Conservation (phyloP, 2,797 vertebrate species). For the Silurus lanzhouensis region DNA sequence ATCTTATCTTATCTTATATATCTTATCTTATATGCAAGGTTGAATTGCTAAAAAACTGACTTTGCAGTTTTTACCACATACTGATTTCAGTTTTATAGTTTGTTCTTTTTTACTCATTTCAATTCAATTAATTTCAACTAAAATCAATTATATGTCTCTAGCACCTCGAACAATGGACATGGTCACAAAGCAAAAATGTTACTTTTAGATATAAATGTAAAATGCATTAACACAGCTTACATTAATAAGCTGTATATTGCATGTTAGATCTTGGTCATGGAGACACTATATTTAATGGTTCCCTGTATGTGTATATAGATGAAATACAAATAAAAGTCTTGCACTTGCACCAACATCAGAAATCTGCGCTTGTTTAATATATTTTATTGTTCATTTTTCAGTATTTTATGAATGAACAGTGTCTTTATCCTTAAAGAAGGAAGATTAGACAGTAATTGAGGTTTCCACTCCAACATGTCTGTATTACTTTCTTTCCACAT, state of each 20-base stretch:
- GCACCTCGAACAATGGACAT: background rate
- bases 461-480: conserved; percentile 10
- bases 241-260: background rate
- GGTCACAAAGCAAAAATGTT: background rate
- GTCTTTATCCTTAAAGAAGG: conserved; percentile 2
- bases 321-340: background rate
- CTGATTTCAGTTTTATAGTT: background rate
- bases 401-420: background rate
- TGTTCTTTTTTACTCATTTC: background rate
- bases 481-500: conserved; percentile 1
- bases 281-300: background rate
- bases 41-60: too few species aligned
- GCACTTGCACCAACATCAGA: background rate
- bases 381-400: background rate
- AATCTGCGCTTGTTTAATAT: background rate
- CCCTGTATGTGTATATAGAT: background rate
- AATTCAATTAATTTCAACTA: too few species aligned
- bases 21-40: too few species aligned
- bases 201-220: background rate
- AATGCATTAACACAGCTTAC: background rate
- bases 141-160: background rate
- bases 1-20: too few species aligned
- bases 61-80: too few species aligned
- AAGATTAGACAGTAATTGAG: background rate
- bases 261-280: too few species aligned